Evolutionary conservation across 37 sponge, comb jelly and placozoan species (phyloP), one percentile per base, ranked within the genome.

Genomic region (Axinella damicornis): DNA sequence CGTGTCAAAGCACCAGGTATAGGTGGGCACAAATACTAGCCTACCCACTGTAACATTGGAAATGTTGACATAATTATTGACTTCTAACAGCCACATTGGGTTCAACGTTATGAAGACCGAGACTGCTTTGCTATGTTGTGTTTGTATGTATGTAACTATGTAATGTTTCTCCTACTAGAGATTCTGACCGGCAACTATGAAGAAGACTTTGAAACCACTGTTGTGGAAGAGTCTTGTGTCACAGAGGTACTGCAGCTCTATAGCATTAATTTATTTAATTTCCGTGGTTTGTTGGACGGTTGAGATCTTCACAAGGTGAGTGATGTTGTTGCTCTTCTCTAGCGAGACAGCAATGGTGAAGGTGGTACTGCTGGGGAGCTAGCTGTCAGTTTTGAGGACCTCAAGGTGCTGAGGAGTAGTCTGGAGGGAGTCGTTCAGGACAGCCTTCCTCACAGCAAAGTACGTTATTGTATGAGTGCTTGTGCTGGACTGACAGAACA

Each of bases 121-220:
- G 62, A 22, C 5, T 61, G 14, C 25, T 61, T 4, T 46, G 9
- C 6, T 9, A 46, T 46, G 46, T 46, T 9, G 4, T 46, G 6
- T 46, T 46, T 46, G 46, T 9, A n/a, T n/a, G n/a, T n/a, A n/a
- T n/a, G n/a, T 25, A 25, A 46, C 61, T 61, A 13, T 35, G 15
- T n/a, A n/a, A n/a, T n/a, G n/a, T n/a, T n/a, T n/a, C n/a, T n/a
- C n/a, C n/a, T n/a, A n/a, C 20, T 33, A 88, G 87, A 78, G 37
- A 69, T 80, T 36, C 53, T 94, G 59, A 90, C 88, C 76, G 93
- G 91, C 0, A 72, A 73, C 46, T 95, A 95, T 74, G 88, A 95
- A 5, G 90, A 89, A 46, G 96, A 95, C 69, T 92, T 90, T 90
- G 96, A 95, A 75, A 32, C 15, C 31, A 65, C 24, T 27, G 14